Conservation (phyloP, 2,888 invertebrate species). For the Halocaridina rubra region DNA sequence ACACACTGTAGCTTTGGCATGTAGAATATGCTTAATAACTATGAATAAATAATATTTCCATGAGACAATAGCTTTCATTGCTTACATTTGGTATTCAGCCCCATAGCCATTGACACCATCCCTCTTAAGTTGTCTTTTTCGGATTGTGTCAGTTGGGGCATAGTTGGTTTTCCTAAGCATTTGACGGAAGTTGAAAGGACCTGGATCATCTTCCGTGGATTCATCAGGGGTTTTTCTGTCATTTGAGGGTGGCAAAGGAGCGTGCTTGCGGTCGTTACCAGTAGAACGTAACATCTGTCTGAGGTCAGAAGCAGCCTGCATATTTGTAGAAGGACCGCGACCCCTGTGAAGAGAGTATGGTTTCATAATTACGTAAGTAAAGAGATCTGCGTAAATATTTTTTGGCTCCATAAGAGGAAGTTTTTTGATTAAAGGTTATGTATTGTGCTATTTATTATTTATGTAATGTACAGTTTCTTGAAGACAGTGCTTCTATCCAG, state of each 20-base stretch:
- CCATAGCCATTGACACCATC: constrained; percentile 41
- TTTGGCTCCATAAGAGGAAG: too few species aligned
- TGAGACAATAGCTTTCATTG: neutral
- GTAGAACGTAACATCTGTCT: constrained; percentile 70
- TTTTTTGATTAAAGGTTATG: too few species aligned
- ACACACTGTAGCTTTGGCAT: neutral
- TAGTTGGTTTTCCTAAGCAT: constrained; percentile 75
- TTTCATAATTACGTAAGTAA: neutral
- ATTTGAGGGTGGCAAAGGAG: neutral
- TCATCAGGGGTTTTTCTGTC: neutral
- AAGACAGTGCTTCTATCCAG: too few species aligned
- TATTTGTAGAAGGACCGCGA: constrained; percentile 46
- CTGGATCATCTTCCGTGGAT: constrained; percentile 71
- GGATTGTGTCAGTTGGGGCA: constrained; percentile 78
- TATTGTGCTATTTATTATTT: too few species aligned
- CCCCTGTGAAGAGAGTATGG: neutral
- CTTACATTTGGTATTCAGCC: constrained; percentile 49
- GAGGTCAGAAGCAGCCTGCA: constrained; percentile 70
- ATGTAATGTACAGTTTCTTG: too few species aligned
- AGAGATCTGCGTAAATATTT: too few species aligned
- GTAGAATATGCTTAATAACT: neutral
- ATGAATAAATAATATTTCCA: neutral
- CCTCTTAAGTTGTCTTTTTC: constrained; percentile 66
- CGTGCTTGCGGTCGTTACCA: neutral
- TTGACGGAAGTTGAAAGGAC: constrained; percentile 78